Evolutionary conservation across 2,113 vertebrate species (phyloP).

Genomic region (Poicephalus gulielmi): DNA sequence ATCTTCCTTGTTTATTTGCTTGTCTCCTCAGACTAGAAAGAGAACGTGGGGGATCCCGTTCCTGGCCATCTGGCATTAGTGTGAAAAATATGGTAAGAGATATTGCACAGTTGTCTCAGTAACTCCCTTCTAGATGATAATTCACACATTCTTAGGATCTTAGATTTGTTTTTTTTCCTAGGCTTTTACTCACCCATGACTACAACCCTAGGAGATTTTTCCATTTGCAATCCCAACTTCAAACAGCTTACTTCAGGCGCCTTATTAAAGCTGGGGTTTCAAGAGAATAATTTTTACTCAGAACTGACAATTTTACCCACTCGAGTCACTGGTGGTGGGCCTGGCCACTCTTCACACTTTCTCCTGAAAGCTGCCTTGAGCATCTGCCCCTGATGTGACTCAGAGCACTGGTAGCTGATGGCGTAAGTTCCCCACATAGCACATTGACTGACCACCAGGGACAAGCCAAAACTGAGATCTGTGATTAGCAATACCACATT

Average conservation of each 20-base stretch:
- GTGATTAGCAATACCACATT: neutral
- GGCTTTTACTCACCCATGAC: neutral
- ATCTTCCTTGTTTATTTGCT: slow-evolving; percentile 26
- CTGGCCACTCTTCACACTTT: fast-evolving
- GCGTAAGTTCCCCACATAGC: neutral
- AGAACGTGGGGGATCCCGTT: slow-evolving; percentile 39
- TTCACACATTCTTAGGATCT: neutral
- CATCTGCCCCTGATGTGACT: neutral
- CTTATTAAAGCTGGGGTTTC: neutral
- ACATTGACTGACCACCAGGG: neutral
- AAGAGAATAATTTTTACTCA: neutral
- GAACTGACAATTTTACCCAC: neutral
- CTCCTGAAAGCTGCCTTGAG: neutral
- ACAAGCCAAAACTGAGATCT: neutral
- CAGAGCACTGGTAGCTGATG: fast-evolving
- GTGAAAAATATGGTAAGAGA: neutral
- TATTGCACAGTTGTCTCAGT: neutral
- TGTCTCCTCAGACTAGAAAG: neutral
- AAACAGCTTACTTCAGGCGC: neutral
- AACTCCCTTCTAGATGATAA: neutral
- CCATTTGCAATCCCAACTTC: neutral
- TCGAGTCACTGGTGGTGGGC: fast-evolving
- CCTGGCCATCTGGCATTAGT: slow-evolving; percentile 47
- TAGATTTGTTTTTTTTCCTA: neutral
- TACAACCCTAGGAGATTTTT: neutral